These are phyloP conservation scores for Pangasius sanitwongsei DNA, from an alignment of 2,797 vertebrate genomes.

Conservation along the genomic window DNA sequence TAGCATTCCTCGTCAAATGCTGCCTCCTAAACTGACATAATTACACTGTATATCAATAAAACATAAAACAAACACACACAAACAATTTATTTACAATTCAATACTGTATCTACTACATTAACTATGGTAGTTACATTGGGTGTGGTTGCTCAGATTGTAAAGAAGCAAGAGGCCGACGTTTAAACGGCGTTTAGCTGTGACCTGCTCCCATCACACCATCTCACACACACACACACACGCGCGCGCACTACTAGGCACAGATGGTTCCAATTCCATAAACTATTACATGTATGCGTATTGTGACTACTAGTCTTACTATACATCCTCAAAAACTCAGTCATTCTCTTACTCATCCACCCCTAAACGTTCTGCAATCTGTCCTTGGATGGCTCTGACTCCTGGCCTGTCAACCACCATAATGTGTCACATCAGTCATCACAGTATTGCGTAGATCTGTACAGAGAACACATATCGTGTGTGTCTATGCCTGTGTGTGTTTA, in stretches of 20 bases:
- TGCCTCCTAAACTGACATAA: no score
- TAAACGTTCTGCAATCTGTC: not conserved
- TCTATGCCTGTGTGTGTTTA: not conserved
- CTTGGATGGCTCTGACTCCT: not conserved
- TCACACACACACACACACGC: not conserved
- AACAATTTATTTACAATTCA: not conserved
- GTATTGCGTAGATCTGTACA: not conserved
- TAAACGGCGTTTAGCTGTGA: not conserved
- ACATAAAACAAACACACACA: not conserved
- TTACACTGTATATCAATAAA: no score
- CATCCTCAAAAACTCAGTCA: not conserved
- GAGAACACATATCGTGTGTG: conserved; percentile 1
- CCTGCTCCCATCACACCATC: not conserved
- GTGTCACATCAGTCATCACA: conserved; percentile 11
- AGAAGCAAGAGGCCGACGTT: not conserved
- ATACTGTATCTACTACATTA: not conserved
- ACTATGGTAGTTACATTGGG: not conserved
- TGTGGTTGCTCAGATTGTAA: not conserved
- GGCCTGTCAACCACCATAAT: conserved; percentile 19
- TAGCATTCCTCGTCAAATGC: no score
- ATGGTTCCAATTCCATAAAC: not conserved
- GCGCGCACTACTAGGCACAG: not conserved
- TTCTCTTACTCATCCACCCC: no score
- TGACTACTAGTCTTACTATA: not conserved
- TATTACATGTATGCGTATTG: not conserved